Evolutionary conservation across 2,888 invertebrate genomes (phyloP).

Genomic region (Xylota sylvarum): DNA sequence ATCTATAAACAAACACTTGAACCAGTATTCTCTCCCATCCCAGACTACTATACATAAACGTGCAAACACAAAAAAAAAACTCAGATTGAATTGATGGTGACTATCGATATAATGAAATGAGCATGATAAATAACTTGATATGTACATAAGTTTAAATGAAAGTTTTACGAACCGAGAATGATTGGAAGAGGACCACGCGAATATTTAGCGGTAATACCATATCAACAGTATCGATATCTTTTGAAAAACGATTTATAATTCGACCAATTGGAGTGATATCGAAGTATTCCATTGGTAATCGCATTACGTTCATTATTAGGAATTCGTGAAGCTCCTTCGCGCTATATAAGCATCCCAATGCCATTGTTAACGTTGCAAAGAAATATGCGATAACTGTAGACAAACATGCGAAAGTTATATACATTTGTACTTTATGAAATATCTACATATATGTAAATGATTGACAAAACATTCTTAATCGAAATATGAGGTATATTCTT

Average conservation of each 20-base stretch:
- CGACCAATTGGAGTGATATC: constrained; percentile 92
- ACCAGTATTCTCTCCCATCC: no score
- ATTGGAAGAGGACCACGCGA: constrained; percentile 83
- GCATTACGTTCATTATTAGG: constrained; percentile 87
- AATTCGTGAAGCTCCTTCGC: constrained; percentile 87
- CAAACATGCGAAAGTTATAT: not conserved
- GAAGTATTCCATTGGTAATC: constrained; percentile 90
- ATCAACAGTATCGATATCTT: constrained; percentile 87
- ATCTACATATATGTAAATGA: no score
- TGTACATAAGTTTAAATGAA: constrained; percentile 4
- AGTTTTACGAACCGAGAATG: constrained; percentile 84
- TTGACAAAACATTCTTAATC: not conserved
- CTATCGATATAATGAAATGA: no score
- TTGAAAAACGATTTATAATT: constrained; percentile 89
- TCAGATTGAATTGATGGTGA: no score
- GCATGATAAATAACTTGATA: not conserved
- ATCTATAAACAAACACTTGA: no score
- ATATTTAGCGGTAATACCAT: constrained; percentile 85
- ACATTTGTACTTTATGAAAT: no score
- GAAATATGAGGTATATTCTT: no score
- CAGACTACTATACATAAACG: not conserved
- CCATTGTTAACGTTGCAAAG: constrained; percentile 80
- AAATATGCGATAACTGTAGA: constrained; percentile 35
- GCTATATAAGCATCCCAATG: constrained; percentile 86
- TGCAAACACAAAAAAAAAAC: not conserved